These are phyloP conservation scores for Lagria hirta DNA, from an alignment of 2,888 invertebrate species.

Conservation along the genomic window DNA sequence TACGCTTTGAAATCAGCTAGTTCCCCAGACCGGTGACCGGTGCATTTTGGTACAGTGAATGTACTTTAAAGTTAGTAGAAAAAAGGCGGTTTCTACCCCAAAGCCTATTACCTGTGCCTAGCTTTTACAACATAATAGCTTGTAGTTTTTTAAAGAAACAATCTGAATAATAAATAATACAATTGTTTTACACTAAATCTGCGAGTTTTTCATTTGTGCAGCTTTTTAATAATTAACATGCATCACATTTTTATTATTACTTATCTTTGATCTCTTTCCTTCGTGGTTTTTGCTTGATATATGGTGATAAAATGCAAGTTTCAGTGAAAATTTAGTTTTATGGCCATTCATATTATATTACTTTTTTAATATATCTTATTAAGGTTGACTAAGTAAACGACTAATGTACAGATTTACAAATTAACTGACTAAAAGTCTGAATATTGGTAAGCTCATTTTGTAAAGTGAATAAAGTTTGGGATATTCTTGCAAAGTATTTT, in stretches of 20 bases:
- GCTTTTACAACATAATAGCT: slow-evolving; percentile 44
- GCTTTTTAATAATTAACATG: slow-evolving; percentile 21
- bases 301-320: slow-evolving; percentile 21
- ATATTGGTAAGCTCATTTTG: slow-evolving; percentile 45
- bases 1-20: slow-evolving; percentile 22
- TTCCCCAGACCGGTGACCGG: slow-evolving; percentile 18
- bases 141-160: slow-evolving; percentile 33
- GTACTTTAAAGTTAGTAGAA: slow-evolving; percentile 33
- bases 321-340: slow-evolving; percentile 22
- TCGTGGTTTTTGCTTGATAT: slow-evolving; percentile 20
- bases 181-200: slow-evolving; percentile 23
- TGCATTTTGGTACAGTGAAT: slow-evolving; percentile 29
- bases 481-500: slow-evolving; percentile 31
- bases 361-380: slow-evolving; percentile 17
- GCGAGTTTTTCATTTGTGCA: slow-evolving; percentile 22
- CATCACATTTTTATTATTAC: slow-evolving; percentile 21
- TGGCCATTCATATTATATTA: too few species aligned
- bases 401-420: slow-evolving; percentile 34
- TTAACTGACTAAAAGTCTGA: slow-evolving; percentile 44
- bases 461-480: slow-evolving; percentile 33
- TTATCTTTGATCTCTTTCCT: slow-evolving; percentile 23
- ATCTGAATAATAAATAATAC: slow-evolving; percentile 24
- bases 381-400: slow-evolving; percentile 21
- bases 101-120: slow-evolving; percentile 47
- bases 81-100: slow-evolving; percentile 31